These are phyloP conservation scores for Xenotilapia longispinis DNA, from an alignment of 2,113 vertebrate genomes.

Conservation along the genomic window DNA sequence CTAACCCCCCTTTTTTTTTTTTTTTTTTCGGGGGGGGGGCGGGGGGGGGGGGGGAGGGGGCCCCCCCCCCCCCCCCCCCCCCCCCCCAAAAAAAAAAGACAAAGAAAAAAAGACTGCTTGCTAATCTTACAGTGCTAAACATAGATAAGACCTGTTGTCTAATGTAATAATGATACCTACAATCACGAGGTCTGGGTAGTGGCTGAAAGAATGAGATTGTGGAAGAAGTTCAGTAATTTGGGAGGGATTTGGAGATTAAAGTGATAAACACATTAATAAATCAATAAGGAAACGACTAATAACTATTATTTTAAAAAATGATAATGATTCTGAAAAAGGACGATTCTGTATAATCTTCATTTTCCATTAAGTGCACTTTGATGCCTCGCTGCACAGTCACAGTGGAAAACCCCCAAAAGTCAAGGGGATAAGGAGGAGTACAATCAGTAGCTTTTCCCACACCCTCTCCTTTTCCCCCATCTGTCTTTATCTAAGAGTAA, in stretches of 20 bases:
- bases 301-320: background rate
- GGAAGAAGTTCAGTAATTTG: background rate
- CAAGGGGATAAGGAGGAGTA: background rate
- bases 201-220: background rate
- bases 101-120: background rate
- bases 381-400: background rate
- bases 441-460: background rate
- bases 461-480: background rate
- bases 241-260: background rate
- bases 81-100: accelerated
- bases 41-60: too few relatives aligned
- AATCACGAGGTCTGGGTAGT: background rate
- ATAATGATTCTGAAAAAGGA: background rate
- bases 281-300: background rate
- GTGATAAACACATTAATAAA: background rate
- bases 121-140: background rate
- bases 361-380: background rate
- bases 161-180: background rate
- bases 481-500: background rate
- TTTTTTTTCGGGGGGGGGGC: too few relatives aligned
- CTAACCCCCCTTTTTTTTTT: too few relatives aligned
- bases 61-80: background rate
- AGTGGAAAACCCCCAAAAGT: background rate
- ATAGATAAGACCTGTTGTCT: background rate
- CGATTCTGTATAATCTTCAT: background rate